phyloP scores from a whole-genome alignment of 1,140 invertebrate genomes.

The Mercenaria mercenaria region DNA sequence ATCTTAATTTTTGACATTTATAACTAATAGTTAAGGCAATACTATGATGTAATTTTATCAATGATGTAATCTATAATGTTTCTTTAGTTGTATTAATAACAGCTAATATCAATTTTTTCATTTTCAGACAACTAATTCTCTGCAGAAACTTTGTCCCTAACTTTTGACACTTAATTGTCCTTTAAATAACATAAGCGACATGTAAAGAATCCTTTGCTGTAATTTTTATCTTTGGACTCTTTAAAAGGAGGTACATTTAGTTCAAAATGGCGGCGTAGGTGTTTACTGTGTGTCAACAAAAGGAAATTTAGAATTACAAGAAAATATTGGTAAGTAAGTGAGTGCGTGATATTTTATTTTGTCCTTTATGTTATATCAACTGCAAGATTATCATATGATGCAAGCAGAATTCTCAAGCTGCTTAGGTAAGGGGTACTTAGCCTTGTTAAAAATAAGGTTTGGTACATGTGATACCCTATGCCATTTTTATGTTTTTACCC shows the following conservation, averaged over 20 bases:
- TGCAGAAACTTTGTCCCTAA: background rate
- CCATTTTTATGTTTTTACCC: too few relatives aligned
- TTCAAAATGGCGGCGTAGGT: background rate
- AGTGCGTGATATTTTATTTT: background rate
- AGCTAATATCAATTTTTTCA: background rate
- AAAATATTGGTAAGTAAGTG: slow-evolving; percentile 14
- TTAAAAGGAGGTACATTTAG: background rate
- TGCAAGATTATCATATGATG: background rate
- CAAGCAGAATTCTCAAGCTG: background rate
- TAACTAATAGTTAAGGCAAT: background rate
- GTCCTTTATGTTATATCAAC: background rate
- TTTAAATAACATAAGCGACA: too few relatives aligned
- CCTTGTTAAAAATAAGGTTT: background rate
- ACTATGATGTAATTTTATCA: background rate
- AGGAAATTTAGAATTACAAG: background rate
- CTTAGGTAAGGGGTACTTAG: background rate
- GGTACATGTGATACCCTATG: too few relatives aligned
- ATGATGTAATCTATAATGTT: background rate
- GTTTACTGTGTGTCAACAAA: background rate
- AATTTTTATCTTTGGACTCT: slow-evolving; percentile 11
- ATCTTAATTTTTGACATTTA: background rate
- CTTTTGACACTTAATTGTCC: background rate
- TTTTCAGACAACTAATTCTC: background rate
- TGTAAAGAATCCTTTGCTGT: background rate
- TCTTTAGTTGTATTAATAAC: background rate